A percentile compares a stretch with the other conserved stretches of the same genome.
Conservation (phyloP, 2,888 invertebrate genomes). For the Nasonovia ribisnigri region DNA sequence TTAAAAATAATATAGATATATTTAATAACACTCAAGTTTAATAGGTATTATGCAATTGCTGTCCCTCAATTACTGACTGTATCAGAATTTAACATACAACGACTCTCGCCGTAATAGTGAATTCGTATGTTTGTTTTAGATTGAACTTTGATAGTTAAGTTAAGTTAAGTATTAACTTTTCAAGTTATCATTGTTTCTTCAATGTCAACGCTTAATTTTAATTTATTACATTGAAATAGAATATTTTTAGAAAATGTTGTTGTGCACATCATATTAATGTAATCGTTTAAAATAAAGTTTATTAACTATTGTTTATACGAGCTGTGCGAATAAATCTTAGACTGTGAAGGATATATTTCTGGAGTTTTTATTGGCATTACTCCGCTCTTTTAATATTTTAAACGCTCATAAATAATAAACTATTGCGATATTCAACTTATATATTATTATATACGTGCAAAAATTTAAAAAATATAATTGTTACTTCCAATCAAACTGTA, state of each 20-base stretch:
- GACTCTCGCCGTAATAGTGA: neutral
- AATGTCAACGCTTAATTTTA: neutral
- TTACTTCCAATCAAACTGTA: neutral
- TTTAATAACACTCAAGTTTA: neutral
- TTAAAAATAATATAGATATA: neutral
- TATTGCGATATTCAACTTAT: neutral
- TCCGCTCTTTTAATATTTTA: neutral
- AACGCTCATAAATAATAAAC: neutral
- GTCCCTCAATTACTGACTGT: neutral
- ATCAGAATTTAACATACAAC: neutral
- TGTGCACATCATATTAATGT: neutral
- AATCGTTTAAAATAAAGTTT: neutral
- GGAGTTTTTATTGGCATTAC: neutral
- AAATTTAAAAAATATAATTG: neutral
- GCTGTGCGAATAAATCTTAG: neutral
- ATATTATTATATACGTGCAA: neutral
- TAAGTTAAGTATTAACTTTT: neutral
- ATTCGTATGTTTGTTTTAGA: neutral
- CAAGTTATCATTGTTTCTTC: neutral
- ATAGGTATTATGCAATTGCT: neutral
- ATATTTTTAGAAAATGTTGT: neutral
- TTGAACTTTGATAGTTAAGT: neutral
- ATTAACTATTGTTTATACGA: neutral
- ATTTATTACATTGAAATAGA: neutral
- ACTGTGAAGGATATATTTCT: neutral